These are phyloP conservation scores for Cyprinella venusta DNA, from an alignment of 2,797 vertebrate genomes.

Conservation along the genomic window DNA sequence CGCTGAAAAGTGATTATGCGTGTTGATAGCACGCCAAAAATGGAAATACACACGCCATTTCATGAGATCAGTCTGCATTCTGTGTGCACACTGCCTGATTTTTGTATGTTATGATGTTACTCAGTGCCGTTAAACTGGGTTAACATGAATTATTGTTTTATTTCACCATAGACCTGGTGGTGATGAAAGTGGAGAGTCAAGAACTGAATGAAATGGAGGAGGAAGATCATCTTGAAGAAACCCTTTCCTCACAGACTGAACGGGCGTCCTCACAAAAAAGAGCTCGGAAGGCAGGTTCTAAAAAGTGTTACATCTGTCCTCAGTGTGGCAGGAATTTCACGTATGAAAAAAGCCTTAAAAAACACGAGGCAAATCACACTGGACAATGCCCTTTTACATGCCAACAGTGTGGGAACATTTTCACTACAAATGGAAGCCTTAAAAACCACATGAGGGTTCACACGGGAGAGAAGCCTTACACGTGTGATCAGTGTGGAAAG, in stretches of 20 bases:
- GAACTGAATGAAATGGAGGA: background rate
- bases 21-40: too few relatives aligned
- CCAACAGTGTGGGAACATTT: slow-evolving; percentile 21
- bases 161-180: background rate
- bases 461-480: slow-evolving; percentile 17
- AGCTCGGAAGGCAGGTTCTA: background rate
- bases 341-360: slow-evolving; percentile 27
- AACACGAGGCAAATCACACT: background rate
- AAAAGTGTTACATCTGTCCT: slow-evolving; percentile 4
- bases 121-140: background rate
- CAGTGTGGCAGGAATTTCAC: slow-evolving; percentile 24
- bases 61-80: too few relatives aligned
- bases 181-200: slow-evolving; percentile 27
- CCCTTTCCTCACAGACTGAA: background rate
- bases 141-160: background rate
- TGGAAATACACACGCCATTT: too few relatives aligned
- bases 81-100: too few relatives aligned
- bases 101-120: background rate
- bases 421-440: slow-evolving; percentile 20
- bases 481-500: background rate
- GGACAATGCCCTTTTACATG: slow-evolving; percentile 9
- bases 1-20: too few relatives aligned
- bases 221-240: background rate
- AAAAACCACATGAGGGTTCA: slow-evolving; percentile 26
- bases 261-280: background rate